phyloP scores from a whole-genome alignment of 2,888 invertebrate species.

The Anthophora plumipes region DNA sequence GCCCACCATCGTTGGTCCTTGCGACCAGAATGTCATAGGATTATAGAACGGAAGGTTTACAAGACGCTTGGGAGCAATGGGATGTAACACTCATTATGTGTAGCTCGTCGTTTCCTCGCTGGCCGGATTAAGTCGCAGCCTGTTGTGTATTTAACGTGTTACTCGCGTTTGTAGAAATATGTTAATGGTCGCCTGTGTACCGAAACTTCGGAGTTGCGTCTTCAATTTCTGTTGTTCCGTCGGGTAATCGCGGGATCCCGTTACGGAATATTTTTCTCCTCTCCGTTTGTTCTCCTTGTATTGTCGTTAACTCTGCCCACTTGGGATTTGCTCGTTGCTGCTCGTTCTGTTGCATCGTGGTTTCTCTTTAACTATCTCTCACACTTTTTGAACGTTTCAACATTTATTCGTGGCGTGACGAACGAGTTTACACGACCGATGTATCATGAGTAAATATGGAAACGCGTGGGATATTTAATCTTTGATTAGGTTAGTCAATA shows the following conservation, averaged over 20 bases:
- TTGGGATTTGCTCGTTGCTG: neutral
- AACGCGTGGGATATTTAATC: too few species aligned
- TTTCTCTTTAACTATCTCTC: too few species aligned
- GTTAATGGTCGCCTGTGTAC: slow-evolving; percentile 5
- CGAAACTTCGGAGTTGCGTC: slow-evolving; percentile 8
- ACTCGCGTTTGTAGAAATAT: slow-evolving; percentile 25
- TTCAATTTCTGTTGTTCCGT: slow-evolving; percentile 4
- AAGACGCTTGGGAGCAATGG: slow-evolving; percentile 53
- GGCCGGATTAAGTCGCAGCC: slow-evolving; percentile 15
- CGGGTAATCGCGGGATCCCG: neutral
- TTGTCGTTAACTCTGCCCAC: neutral
- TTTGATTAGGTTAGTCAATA: too few species aligned
- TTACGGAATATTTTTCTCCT: neutral
- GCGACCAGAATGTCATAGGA: slow-evolving; percentile 51
- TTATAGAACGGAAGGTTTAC: slow-evolving; percentile 58
- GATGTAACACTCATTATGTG: slow-evolving; percentile 57
- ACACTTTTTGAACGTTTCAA: too few species aligned
- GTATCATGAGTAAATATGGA: too few species aligned
- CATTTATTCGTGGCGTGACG: too few species aligned
- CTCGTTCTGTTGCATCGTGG: neutral
- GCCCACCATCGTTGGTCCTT: slow-evolving; percentile 25
- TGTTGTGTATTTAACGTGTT: slow-evolving; percentile 21
- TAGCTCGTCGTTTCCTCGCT: slow-evolving; percentile 27
- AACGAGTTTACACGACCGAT: too few species aligned
- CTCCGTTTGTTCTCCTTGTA: neutral